Evolutionary conservation across 2,797 vertebrate genomes (phyloP), one percentile per base, ranked within the genome.

Genomic region (Taeniopygia guttata): DNA sequence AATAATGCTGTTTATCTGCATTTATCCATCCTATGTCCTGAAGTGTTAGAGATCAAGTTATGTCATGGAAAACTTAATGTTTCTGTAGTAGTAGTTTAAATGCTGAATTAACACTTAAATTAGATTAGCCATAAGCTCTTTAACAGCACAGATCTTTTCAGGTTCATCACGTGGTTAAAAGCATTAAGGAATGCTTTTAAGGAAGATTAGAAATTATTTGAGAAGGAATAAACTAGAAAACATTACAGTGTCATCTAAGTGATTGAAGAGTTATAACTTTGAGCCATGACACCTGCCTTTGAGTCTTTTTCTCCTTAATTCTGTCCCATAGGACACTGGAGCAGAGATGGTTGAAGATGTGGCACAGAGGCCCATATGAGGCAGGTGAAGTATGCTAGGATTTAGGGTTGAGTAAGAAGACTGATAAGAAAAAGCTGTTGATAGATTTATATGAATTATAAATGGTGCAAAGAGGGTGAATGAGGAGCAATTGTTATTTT

Each of bases 61-160:
- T 91, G 94, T 94, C 11, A 91, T 85, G 93, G 92, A 95, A 96
- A 91, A 92, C 32, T 54, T 89, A 42, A 30, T 2, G 2, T 93
- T 87, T 90, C 73, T 75, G 67, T 79, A 77, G 85, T 90, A 56
- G 66, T 52, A 59, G 48, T 84, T 90, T 94, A 87, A 94, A 34
- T 84, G 70, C 88, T 64, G 38, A 95, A 84, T 92, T 85, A 90
- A 83, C 42, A 27, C 58, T 38, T 73, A 77, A 91, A 91, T 73
- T 92, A 90, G 93, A 89, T 95, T 93, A 96, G 12, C 58, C 9
- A 7, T 88, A 96, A 95, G 77, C 73, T 93, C 62, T 88, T 95
- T 88, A 94, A 63, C 59, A 91, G 42, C 19, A 63, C 45, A 68
- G 76, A 46, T 82, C 63, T 86, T 89, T 79, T 51, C 60, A 76